Percentiles rank a stretch among this genome's conserved stretches.
Evolutionary conservation across 2,113 vertebrate genomes (phyloP).

Genomic region (Archocentrus centrarchus): DNA sequence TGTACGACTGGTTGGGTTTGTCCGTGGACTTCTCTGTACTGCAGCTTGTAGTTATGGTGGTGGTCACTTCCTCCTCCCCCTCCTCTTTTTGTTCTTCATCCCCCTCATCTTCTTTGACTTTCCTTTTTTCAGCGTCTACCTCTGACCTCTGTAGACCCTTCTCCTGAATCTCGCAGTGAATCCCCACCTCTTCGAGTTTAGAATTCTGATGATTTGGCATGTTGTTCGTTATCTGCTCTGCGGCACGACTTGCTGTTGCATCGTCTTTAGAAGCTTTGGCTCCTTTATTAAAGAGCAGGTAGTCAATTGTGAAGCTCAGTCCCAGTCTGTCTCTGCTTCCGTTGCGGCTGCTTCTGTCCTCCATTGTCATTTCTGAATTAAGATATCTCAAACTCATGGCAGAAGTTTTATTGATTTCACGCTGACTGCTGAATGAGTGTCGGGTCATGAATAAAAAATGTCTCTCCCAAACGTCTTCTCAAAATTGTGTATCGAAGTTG

Average conservation of each 20-base stretch:
- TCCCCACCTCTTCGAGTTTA: conserved; percentile 51
- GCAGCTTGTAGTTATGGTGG: conserved; percentile 30
- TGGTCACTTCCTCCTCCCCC: conserved; percentile 62
- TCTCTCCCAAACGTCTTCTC: conserved; percentile 23
- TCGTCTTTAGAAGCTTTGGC: conserved; percentile 62
- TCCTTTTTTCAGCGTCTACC: conserved; percentile 15
- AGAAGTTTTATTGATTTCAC: conserved; percentile 35
- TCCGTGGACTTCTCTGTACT: conserved; percentile 50
- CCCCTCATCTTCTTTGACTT: conserved; percentile 54
- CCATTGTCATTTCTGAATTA: conserved; percentile 62
- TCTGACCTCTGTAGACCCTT: conserved; percentile 20
- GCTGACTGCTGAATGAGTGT: background rate
- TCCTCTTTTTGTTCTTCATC: conserved; percentile 46
- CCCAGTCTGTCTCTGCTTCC: conserved; percentile 55
- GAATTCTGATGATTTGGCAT: conserved; percentile 49
- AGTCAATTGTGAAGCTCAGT: conserved; percentile 85
- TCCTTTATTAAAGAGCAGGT: conserved; percentile 79
- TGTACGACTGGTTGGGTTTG: conserved; percentile 86
- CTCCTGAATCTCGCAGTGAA: conserved; percentile 31
- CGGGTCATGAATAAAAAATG: conserved; percentile 31
- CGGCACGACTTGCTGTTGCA: conserved; percentile 35
- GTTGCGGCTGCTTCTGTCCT: conserved; percentile 57
- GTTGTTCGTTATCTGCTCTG: conserved; percentile 43
- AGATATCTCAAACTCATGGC: conserved; percentile 58
- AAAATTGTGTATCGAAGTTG: conserved; percentile 36